Percentiles rank a stretch among this genome's conserved stretches.
Evolutionary conservation across 1,140 invertebrate species (phyloP).

Genomic region (Pararge aegeria): DNA sequence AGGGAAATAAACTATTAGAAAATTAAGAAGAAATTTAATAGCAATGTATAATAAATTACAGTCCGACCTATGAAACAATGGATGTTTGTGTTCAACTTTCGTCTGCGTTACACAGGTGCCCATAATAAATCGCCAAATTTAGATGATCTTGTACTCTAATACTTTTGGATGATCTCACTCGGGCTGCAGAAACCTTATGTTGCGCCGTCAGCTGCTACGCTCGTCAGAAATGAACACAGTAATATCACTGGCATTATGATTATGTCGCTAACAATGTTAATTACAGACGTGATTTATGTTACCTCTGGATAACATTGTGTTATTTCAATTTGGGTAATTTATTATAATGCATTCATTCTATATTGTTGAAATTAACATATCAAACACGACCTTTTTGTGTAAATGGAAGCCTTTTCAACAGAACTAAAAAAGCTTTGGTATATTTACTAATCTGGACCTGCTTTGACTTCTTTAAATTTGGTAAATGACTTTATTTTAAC

Average conservation of each 20-base stretch:
- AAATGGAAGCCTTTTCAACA: too few relatives aligned
- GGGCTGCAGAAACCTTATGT: not conserved
- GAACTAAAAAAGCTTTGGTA: too few relatives aligned
- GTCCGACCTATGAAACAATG: not conserved
- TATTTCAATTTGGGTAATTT: not conserved
- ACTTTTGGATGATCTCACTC: slow-evolving; percentile 29
- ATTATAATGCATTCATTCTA: slow-evolving; percentile 3
- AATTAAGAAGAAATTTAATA: too few relatives aligned
- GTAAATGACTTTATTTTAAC: too few relatives aligned
- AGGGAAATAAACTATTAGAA: too few relatives aligned
- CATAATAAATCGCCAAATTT: not conserved
- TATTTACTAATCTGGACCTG: too few relatives aligned
- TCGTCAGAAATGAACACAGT: slow-evolving; percentile 42
- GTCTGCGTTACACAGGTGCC: not conserved
- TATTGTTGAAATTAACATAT: not conserved
- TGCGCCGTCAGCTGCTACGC: slow-evolving; percentile 52
- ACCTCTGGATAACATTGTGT: not conserved
- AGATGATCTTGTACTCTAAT: not conserved
- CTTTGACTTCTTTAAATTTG: too few relatives aligned
- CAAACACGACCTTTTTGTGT: not conserved
- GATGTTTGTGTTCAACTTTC: too few relatives aligned
- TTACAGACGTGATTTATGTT: not conserved
- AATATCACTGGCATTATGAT: slow-evolving; percentile 39
- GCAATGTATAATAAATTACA: too few relatives aligned
- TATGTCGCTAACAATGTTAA: slow-evolving; percentile 28